Percentiles rank a stretch among this genome's conserved stretches.
Evolutionary conservation across 2,797 vertebrate species (phyloP).

Genomic region (Lophius americanus): DNA sequence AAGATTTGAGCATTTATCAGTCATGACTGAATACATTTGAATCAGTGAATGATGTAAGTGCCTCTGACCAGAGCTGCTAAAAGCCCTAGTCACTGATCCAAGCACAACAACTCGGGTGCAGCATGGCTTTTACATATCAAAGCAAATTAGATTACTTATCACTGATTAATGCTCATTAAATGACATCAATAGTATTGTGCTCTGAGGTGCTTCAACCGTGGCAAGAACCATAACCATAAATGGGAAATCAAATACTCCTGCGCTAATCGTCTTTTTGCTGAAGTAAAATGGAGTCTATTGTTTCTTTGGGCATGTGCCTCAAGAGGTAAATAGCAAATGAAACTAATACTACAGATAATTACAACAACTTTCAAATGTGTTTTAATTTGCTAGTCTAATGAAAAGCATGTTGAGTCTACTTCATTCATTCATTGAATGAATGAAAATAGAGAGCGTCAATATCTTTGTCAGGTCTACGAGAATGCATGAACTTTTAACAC

Average conservation of each 20-base stretch:
- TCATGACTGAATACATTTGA: background rate
- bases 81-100: background rate
- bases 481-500: background rate
- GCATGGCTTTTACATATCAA: background rate
- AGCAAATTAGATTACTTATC: background rate
- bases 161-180: slow-evolving; percentile 27
- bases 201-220: slow-evolving; percentile 11
- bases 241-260: slow-evolving; percentile 18
- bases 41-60: slow-evolving; percentile 1
- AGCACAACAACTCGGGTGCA: background rate
- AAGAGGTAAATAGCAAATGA: slow-evolving; percentile 1
- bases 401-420: background rate
- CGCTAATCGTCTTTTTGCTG: slow-evolving; percentile 23
- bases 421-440: background rate
- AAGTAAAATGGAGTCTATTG: slow-evolving; percentile 5
- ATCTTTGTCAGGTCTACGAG: background rate
- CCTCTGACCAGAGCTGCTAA: background rate
- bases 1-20: background rate
- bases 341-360: background rate
- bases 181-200: slow-evolving; percentile 11
- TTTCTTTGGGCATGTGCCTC: slow-evolving; percentile 1
- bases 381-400: slow-evolving; percentile 5
- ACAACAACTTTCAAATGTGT: background rate
- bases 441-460: background rate
- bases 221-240: slow-evolving; percentile 7